phyloP scores from a whole-genome alignment of 2,888 invertebrate species.

The Cosmia pyralina region DNA sequence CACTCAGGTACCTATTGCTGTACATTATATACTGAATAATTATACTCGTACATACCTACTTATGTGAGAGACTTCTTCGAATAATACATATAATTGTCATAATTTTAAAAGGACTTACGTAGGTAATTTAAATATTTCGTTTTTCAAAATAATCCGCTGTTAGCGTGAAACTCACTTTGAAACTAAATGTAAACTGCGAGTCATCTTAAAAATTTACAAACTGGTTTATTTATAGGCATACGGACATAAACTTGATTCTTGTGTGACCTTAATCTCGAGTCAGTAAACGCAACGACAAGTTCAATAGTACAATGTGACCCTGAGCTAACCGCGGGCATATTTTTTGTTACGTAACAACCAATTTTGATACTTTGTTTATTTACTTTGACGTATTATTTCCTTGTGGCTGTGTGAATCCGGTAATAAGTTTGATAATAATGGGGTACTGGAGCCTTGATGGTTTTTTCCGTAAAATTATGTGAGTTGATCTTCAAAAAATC shows the following conservation, averaged over 20 bases:
- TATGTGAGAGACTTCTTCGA: background rate
- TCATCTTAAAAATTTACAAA: background rate
- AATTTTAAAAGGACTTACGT: background rate
- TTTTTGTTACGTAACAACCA: constrained; percentile 35
- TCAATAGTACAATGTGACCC: constrained; percentile 48
- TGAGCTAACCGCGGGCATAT: constrained; percentile 20
- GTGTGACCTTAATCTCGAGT: constrained; percentile 26
- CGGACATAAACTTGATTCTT: constrained; percentile 33
- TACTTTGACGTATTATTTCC: constrained; percentile 14
- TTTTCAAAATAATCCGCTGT: background rate
- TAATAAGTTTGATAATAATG: constrained; percentile 6
- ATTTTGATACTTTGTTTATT: constrained; percentile 24
- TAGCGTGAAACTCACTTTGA: background rate
- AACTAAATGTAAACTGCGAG: background rate
- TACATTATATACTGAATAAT: too few relatives aligned
- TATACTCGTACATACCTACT: too few relatives aligned
- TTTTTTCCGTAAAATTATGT: background rate
- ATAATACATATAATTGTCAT: background rate
- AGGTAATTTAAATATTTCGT: background rate
- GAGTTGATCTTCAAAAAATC: too few relatives aligned
- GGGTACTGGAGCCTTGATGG: constrained; percentile 1
- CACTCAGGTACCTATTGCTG: too few relatives aligned
- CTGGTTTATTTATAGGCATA: background rate
- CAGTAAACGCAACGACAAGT: constrained; percentile 36
- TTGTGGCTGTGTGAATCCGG: background rate